Evolutionary conservation across 2,888 invertebrate genomes (phyloP), one percentile per base, ranked within the genome.

Genomic region (Platycheirus albimanus): DNA sequence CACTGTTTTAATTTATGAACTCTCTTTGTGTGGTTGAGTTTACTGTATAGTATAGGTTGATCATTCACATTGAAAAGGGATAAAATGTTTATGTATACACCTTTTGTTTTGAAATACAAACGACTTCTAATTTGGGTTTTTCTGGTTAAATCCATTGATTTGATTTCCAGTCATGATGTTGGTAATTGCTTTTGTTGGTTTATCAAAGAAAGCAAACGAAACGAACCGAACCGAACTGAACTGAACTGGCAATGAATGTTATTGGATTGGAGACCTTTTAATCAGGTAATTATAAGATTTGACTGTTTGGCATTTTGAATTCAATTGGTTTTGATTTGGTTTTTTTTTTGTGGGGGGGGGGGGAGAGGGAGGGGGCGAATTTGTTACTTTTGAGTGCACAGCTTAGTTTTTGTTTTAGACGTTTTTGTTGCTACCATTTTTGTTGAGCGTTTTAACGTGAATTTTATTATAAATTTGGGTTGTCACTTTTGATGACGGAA

Each of bases 301-400:
- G 15, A 24, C 38, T 41, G 20, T 56, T 56, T 56, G 38, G 11
- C 20, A 56, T 56, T 56, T n/a, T 38, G 4, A 56, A 41, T 20
- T 13, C 24, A 38, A 41, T 56, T 56, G 56, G n/a, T 13, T 56
- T 56, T 41, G 38, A 56, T 24, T 24, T 38, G 13, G 2, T 56
- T 33, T 38, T 1, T 10, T 38, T 24, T 3, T 24, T 3, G 6
- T 4, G 6, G 6, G 3, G 24, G 19, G 36, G n/a, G n/a, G 36
- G 0, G 24, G 6, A 24, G 6, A 24, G 3, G 24, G 19, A 54
- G n/a, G n/a, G 36, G 0, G 0, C 17, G 15, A 38, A 54, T 56
- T 41, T 33, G 56, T 41, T 56, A 15, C 10, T 3, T 56, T 56
- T 38, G 20, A 56, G 30, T 56, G 15, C 38, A 24, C 24, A 8